Evolutionary conservation across 2,888 invertebrate genomes (phyloP).

Genomic region (Eubasilissa splendida): DNA sequence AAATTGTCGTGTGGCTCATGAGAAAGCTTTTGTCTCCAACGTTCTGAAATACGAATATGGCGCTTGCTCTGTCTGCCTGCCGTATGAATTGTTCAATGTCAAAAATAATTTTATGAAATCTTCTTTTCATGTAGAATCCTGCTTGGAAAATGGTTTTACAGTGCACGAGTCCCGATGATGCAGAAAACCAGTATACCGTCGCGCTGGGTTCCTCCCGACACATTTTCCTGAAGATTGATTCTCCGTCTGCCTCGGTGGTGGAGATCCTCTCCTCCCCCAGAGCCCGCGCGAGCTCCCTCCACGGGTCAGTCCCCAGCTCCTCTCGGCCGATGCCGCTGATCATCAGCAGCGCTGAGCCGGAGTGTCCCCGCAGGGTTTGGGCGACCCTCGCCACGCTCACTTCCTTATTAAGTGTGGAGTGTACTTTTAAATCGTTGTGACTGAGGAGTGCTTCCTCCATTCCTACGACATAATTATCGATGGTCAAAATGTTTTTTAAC

Average conservation of each 20-base stretch:
- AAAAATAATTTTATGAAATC: background rate
- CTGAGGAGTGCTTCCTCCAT: background rate
- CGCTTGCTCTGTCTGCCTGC: background rate
- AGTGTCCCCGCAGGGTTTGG: too few species aligned
- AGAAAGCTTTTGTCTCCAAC: background rate
- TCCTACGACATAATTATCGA: background rate
- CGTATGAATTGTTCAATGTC: background rate
- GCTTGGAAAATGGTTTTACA: slow-evolving; percentile 11
- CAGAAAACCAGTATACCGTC: background rate
- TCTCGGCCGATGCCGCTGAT: background rate
- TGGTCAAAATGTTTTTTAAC: too few species aligned
- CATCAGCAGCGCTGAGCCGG: background rate
- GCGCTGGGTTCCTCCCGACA: background rate
- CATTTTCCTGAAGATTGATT: background rate
- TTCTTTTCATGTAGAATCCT: slow-evolving; percentile 8
- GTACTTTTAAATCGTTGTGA: too few species aligned
- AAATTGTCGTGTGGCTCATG: too few species aligned
- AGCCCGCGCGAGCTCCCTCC: background rate
- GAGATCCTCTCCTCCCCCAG: too few species aligned
- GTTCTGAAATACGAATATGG: background rate
- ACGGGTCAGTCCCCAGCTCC: too few species aligned
- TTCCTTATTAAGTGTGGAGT: background rate
- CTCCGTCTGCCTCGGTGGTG: background rate
- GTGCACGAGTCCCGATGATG: background rate
- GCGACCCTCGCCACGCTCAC: too few species aligned